phyloP scores from a whole-genome alignment of 92 coral and sea anemone species.

The Siderastrea siderea region DNA sequence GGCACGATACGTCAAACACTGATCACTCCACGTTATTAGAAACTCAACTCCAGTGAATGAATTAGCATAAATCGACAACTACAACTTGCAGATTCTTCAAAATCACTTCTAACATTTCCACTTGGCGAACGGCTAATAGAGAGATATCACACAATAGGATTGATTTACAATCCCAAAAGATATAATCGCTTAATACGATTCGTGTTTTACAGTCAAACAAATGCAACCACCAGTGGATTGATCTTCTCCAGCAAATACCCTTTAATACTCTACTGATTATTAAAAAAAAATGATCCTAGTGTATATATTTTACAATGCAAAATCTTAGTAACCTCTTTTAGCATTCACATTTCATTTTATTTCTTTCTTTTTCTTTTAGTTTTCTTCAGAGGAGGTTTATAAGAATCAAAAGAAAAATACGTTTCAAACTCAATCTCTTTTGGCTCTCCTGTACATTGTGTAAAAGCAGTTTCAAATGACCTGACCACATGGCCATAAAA shows the following conservation, averaged over 20 bases:
- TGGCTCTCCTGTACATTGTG: background rate
- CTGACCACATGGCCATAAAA: conserved; percentile 17
- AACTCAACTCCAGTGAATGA: conserved; percentile 3
- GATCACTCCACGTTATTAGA: conserved; percentile 18
- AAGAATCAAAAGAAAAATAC: conserved; percentile 5
- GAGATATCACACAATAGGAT: background rate
- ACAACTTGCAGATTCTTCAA: background rate
- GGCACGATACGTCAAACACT: background rate
- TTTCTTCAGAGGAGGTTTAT: background rate
- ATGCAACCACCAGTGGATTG: no score
- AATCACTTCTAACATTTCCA: background rate
- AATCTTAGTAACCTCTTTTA: no score
- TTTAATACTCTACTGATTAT: no score
- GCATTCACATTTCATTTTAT: no score
- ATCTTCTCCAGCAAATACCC: no score
- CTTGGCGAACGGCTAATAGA: background rate
- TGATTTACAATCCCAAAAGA: no score
- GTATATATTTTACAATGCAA: no score
- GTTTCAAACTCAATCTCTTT: background rate
- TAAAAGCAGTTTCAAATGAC: background rate
- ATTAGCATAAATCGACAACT: conserved; percentile 11
- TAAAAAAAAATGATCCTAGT: no score
- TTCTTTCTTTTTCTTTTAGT: no score
- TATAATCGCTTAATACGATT: no score
- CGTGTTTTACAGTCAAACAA: no score